Evolutionary conservation across 2,888 invertebrate genomes (phyloP), one percentile per base, ranked within the genome.

Genomic region (Agonopterix heracliana): DNA sequence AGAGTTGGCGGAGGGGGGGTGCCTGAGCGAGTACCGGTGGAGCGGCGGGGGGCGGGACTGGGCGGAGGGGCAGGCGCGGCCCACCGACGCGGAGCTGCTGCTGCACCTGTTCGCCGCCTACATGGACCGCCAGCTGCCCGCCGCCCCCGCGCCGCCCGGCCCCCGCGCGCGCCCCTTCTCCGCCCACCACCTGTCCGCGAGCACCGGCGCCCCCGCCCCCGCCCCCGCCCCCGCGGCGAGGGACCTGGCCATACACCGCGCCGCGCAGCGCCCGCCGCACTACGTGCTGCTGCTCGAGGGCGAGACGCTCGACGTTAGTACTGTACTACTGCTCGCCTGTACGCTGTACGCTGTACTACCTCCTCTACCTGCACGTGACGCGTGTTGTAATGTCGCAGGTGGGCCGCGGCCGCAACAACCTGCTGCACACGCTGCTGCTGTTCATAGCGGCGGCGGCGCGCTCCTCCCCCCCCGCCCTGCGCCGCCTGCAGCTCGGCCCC

Each of bases 11-110:
- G 91, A 90, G 69, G 96, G 96, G 54, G 95, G 96, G 9, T 96
- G 96, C 69, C 94, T 98, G 88, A 94, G 95, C 66, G 94, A 94
- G 63, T 98, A 94, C 82, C 92, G 93, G 56, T 98, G 98, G 97
- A 93, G 94, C 80, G 91, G 93, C 50, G 97, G 97, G 44, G 93
- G 94, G 41, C 84, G 94, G 64, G 91, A 91, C 45, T 96, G 97
- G 96, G 94, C 3, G 9, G 93, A 93, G 53, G 17, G 17, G 17
- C 3, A 17, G 17, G 91, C 93, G 64, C 86, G 95, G 59, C 97
- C 97, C 10, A 93, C 95, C n/a, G 98, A 98, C 88, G 92, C 96
- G 26, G 94, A 93, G 66, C 93, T 96, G 57, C 87, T 98, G 53
- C 94, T 97, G 60, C 81, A 64, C 60, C 77, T 51, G 48, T 36